phyloP scores from a whole-genome alignment of 2,113 vertebrate genomes.

The Odocoileus hemionus region DNA sequence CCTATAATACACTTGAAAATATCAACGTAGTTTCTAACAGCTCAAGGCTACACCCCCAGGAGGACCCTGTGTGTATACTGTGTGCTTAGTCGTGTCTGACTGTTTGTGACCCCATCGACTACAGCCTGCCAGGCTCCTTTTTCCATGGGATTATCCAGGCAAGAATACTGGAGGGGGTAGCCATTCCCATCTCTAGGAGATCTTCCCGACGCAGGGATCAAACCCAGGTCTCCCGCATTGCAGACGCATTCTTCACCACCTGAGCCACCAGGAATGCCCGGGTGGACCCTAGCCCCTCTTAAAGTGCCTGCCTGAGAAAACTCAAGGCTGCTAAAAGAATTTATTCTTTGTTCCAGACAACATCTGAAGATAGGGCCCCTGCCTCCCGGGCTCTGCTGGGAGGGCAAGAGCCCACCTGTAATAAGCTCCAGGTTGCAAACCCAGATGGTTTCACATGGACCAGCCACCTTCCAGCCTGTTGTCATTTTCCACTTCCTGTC shows the following conservation, averaged over 20 bases:
- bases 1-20: not conserved
- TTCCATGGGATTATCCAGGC: not conserved
- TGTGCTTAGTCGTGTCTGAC: not conserved
- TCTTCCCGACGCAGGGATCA: accelerated
- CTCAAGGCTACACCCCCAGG: not conserved
- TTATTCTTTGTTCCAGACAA: not conserved
- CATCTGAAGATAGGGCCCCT: not conserved
- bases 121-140: not conserved
- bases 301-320: not conserved
- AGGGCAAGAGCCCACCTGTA: not conserved
- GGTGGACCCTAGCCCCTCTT: not conserved
- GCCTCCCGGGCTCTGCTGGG: not conserved
- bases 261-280: not conserved
- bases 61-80: not conserved
- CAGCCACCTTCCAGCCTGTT: not conserved
- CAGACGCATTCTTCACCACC: not conserved
- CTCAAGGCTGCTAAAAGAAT: not conserved
- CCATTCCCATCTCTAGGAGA: not conserved
- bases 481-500: not conserved
- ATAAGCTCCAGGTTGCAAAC: not conserved
- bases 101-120: not conserved
- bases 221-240: not conserved
- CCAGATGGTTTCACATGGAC: not conserved
- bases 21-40: not conserved
- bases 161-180: not conserved